Base-by-base conservation (phyloP, 2,113 vertebrate genomes). In the Proterorhinus semilunaris region DNA sequence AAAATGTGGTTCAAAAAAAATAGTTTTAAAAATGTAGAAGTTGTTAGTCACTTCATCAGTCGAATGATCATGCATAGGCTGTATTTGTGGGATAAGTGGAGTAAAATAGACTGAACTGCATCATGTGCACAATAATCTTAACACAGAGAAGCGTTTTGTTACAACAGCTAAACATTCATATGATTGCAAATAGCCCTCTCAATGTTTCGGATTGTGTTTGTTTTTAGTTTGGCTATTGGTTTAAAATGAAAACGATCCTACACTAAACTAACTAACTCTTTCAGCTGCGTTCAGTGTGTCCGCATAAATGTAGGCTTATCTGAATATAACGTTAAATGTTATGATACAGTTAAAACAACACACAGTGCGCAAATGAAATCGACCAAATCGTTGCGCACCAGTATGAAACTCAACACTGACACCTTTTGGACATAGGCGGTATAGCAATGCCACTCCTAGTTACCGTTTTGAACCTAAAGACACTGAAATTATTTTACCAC, bases 371-470 rank as follows among this genome's bases (percentile, higher is more conserved):
- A 36, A 36, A 3, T 4, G 27, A 36, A 36, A 36, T 36, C 27
- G 27, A 36, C 27, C 64, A 21, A 63, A 67, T 27, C 58, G 55
- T 51, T n/a, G 51, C 58, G 57, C 67, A 66, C 8, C 68, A 73
- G 85, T 80, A 15, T 78, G 74, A 94, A 95, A 93, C 94, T 94
- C 96, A 95, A 97, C 94, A 96, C 94, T 95, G 96, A 95, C 96
- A 95, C 94, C 96, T 96, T 94, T 96, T 95, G 96, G 93, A 86
- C 75, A 84, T 82, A 5, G 11, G 0, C 59, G 6, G 55, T 50
- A 90, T 59, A 66, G 61, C 53, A 55, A 61, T 4, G 54, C 55
- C 27, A 64, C n/a, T 58, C 3, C 10, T n/a, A 61, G 66, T 52
- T 10, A 61, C 65, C 3, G 16, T 0, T 27, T 64, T 44, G 51